Conservation (phyloP, 2,113 vertebrate species). For the Brienomyrus brachyistius region DNA sequence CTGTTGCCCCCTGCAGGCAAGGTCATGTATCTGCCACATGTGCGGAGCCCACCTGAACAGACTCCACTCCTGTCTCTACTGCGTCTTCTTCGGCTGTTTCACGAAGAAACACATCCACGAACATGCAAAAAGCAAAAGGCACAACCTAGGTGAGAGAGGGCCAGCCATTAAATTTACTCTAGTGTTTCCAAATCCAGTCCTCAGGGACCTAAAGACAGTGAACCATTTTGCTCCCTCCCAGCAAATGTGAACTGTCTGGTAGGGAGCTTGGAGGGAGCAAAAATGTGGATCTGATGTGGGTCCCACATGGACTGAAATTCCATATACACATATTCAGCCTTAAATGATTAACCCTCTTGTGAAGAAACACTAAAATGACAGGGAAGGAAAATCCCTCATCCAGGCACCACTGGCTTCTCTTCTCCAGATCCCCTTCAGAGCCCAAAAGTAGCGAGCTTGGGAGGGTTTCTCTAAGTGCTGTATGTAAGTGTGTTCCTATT, state of each 20-base stretch:
- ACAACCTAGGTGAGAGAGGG: constrained; percentile 67
- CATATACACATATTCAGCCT: not conserved
- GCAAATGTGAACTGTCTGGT: too few species aligned
- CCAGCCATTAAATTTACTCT: not conserved
- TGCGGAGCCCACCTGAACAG: constrained; percentile 86
- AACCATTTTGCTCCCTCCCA: not conserved
- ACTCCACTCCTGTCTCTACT: constrained; percentile 97
- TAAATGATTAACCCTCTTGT: not conserved
- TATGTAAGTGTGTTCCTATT: not conserved
- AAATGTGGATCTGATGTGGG: not conserved
- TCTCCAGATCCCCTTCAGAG: not conserved
- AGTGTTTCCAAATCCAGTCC: not conserved
- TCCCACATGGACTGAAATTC: not conserved
- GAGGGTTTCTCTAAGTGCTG: not conserved
- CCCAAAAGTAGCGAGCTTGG: not conserved
- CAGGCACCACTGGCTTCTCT: not conserved
- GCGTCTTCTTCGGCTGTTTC: constrained; percentile 98
- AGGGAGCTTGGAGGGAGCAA: not conserved
- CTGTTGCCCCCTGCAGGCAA: constrained; percentile 61
- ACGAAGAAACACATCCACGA: constrained; percentile 99
- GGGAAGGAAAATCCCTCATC: too few species aligned
- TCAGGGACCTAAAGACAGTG: not conserved
- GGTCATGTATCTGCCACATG: constrained; percentile 84
- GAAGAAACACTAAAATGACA: not conserved
- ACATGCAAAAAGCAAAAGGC: constrained; percentile 74